These are phyloP conservation scores for Centropus unirufus DNA, from an alignment of 2,113 vertebrate species.

Conservation along the genomic window DNA sequence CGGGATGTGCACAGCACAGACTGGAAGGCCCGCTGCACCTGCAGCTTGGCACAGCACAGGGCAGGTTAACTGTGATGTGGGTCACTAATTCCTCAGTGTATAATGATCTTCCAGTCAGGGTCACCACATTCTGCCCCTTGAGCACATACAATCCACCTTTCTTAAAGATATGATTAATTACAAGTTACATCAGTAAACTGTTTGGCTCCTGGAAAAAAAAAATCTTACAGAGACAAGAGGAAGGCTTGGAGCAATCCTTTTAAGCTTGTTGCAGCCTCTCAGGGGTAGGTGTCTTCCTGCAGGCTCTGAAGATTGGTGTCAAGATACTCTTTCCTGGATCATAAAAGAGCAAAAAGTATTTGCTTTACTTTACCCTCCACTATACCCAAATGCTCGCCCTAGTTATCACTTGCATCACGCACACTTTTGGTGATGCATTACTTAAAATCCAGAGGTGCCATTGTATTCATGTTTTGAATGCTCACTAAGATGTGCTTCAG, in stretches of 20 bases:
- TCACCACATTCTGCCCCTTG: not conserved
- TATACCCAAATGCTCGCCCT: not conserved
- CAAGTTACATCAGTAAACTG: not conserved
- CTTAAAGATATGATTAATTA: not conserved
- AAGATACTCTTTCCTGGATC: not conserved
- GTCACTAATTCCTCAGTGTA: not conserved
- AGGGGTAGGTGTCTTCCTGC: not conserved
- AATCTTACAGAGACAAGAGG: not conserved
- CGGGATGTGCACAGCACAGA: too few species aligned
- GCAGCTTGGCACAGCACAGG: not conserved
- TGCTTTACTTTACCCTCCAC: not conserved
- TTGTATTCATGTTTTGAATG: not conserved
- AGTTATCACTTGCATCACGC: not conserved
- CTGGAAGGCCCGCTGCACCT: too few species aligned
- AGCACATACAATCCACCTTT: not conserved
- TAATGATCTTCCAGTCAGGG: not conserved
- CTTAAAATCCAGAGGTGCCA: not conserved
- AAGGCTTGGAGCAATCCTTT: not conserved
- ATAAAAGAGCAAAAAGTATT: not conserved
- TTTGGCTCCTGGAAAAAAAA: not conserved
- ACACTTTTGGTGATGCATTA: not conserved
- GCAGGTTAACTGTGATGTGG: not conserved
- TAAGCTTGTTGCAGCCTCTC: not conserved
- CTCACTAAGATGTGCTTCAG: not conserved
- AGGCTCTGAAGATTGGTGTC: not conserved